Evolutionary conservation across 2,888 invertebrate species (phyloP), one percentile per base, ranked within the genome.

Genomic region (Catotricha subobsoleta): DNA sequence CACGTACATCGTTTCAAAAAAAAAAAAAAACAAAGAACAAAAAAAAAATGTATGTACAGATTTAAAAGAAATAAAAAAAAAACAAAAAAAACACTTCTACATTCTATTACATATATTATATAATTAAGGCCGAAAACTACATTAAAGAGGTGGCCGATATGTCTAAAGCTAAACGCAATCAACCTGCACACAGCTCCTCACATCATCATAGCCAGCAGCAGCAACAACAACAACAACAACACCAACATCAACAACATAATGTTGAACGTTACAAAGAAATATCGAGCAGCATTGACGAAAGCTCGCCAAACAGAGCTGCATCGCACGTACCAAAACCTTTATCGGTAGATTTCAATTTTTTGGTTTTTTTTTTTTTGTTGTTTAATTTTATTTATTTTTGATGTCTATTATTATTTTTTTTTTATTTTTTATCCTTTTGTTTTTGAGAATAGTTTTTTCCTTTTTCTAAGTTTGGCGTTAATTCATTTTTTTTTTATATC

Each of bases 201-300:
- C n/a, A n/a, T n/a, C n/a, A n/a, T n/a, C n/a, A n/a, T n/a, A n/a
- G n/a, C n/a, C 56, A 58, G 46, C 48, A 48, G 20, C 53, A 50
- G 37, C 53, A 53, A 21, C 46, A 47, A 13, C 41, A 44, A 30
- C 44, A 48, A 23, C 40, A 43, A 23, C 43, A 46, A 40, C 46
- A 47, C 37, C 45, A 48, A 21, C 54, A 53, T 38, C 52, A 51
- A 35, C 52, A 54, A 40, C 49, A 50, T 39, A 43, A 50, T 40
- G 46, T 52, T 48, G 60, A 61, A 51, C 52, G 51, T 36, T 68
- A 68, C 57, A 65, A 61, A 47, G 66, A 68, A 45, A 52, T 67
- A 47, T 54, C 59, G 46, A 60, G 57, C 52, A 55, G 56, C 50
- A 51, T 58, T 47, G 65, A 64, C 49, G 62, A 62, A 38, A 43